These are phyloP conservation scores for Rotaria sp. DNA, from an alignment of 2,888 invertebrate genomes.

Conservation along the genomic window DNA sequence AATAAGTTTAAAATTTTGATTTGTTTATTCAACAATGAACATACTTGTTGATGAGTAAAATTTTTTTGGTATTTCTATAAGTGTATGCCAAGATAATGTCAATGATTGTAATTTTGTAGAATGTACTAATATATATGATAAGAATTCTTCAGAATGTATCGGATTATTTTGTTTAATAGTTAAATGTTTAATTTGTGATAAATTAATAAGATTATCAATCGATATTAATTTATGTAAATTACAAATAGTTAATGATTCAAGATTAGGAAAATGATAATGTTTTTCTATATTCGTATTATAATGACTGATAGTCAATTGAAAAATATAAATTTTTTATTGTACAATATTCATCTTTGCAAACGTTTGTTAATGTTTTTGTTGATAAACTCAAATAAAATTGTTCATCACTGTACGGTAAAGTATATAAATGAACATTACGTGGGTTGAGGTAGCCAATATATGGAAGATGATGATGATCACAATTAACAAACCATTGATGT, in stretches of 20 bases:
- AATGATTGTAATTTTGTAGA: background rate
- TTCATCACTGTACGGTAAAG: background rate
- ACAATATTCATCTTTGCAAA: background rate
- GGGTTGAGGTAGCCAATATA: background rate
- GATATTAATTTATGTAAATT: background rate
- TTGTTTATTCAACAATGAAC: background rate
- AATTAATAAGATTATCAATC: background rate
- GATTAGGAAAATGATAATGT: background rate
- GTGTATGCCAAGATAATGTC: background rate
- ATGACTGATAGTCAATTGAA: background rate
- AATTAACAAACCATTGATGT: background rate
- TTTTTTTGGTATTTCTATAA: background rate
- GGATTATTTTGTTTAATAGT: background rate
- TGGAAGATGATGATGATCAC: background rate
- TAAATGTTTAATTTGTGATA: background rate
- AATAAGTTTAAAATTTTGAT: background rate
- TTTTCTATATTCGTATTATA: background rate
- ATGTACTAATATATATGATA: background rate
- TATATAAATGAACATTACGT: background rate
- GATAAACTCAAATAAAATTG: background rate
- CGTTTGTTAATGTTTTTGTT: background rate
- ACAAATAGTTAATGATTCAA: background rate
- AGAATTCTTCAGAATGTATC: background rate
- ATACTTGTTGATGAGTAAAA: background rate
- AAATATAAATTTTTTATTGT: background rate